These are phyloP conservation scores for Drosophila borborema DNA, from an alignment of 2,888 invertebrate genomes.

Conservation along the genomic window DNA sequence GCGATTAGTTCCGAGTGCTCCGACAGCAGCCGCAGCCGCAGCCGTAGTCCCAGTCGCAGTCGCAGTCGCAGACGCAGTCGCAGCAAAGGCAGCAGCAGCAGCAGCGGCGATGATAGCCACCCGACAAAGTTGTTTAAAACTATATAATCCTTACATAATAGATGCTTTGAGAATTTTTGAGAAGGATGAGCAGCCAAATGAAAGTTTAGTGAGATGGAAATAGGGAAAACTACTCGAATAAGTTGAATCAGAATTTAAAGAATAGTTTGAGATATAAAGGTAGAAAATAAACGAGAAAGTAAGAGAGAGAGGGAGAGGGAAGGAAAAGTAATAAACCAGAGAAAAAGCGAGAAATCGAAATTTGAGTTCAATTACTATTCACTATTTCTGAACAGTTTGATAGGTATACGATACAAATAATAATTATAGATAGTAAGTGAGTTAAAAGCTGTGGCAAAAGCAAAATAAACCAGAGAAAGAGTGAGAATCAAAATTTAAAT, in stretches of 20 bases:
- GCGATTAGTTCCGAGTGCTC: slow-evolving; percentile 83
- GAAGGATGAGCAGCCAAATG: background rate
- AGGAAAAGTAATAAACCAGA: background rate
- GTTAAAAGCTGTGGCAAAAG: too few species aligned
- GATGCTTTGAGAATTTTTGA: background rate
- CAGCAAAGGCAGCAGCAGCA: slow-evolving; percentile 4
- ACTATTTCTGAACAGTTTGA: background rate
- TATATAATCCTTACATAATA: background rate
- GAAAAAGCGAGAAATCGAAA: background rate
- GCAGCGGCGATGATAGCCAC: slow-evolving; percentile 28
- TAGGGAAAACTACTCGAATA: too few species aligned
- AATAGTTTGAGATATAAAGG: background rate
- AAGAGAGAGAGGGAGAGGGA: background rate
- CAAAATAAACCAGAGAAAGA: too few species aligned
- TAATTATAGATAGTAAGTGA: too few species aligned
- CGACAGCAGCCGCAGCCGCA: slow-evolving; percentile 54
- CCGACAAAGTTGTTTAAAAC: slow-evolving; percentile 39
- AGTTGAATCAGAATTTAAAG: too few species aligned
- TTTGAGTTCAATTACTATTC: background rate
- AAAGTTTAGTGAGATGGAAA: too few species aligned
- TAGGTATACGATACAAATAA: background rate
- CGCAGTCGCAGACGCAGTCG: slow-evolving; percentile 15
- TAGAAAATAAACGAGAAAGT: background rate
- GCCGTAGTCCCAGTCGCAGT: background rate
- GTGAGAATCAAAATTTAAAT: too few species aligned